Base-by-base conservation (phyloP, 2,797 vertebrate species). In the Cossypha heuglini region DNA sequence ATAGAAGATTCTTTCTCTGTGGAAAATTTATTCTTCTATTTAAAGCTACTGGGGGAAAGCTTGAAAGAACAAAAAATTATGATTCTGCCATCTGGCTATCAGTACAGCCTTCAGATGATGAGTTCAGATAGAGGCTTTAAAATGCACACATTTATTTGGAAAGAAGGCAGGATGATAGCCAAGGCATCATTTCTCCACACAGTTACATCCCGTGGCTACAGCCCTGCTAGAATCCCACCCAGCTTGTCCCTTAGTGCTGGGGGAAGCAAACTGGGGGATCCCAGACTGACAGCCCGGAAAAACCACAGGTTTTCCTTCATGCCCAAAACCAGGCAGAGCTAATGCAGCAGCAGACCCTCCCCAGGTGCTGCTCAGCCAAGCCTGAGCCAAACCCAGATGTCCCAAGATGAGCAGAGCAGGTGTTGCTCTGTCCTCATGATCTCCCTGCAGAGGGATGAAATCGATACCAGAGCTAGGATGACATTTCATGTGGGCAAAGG, bases 21-120 rank as follows among this genome's bases (percentile, higher is more conserved):
- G 61, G 95, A 91, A 93, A 96, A 92, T 69, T 37, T 83, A 90
- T 94, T 95, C 90, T 95, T 97, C 93, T 94, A 95, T 93, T 92
- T 91, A 94, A 95, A 91, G 75, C 75, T 92, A 92, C 91, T 59
- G 85, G 24, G 78, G 64, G 75, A 82, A 94, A 8, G 75, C 62
- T 75, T 95, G 59, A 86, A 93, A 92, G 88, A 72, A 75, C 7
- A 46, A 61, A 96, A 94, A 94, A 86, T 62, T 35, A 38, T 42
- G 43, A 89, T 91, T 93, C 77, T 40, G 91, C 88, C 72, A 88
- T 51, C 49, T 96, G 85, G 77, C 63, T 91, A 66, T 91, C 22
- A 19, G 66, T 77, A 63, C 40, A 90, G 93, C 77, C 93, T 92
- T 96, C 16, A 29, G 86, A 77, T 83, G 74, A 83, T 35, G 89